phyloP scores from a whole-genome alignment of 2,797 vertebrate genomes.

The Bryconaethiops microstoma region DNA sequence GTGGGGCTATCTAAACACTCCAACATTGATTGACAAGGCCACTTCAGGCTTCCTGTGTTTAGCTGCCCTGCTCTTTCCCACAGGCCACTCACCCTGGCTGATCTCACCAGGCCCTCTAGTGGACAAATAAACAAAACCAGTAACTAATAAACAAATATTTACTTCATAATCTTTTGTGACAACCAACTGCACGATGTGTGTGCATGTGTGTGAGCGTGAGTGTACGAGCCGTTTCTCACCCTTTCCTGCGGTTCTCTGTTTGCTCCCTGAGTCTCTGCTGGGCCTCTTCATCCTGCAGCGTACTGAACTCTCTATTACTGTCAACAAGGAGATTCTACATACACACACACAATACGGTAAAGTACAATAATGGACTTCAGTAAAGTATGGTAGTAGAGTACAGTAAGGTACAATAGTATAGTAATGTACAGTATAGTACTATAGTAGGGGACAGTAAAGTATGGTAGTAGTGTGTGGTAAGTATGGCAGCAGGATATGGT shows the following conservation, averaged over 20 bases:
- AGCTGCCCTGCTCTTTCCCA: conserved; percentile 61
- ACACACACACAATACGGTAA: too few relatives aligned
- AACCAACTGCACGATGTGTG: background rate
- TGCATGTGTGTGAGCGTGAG: background rate
- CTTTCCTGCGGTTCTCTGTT: conserved; percentile 69
- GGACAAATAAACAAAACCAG: conserved; percentile 32
- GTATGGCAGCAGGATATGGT: too few relatives aligned
- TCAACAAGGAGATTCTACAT: conserved; percentile 79
- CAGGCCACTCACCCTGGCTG: conserved; percentile 45
- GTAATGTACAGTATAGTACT: background rate
- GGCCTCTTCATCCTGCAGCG: conserved; percentile 70
- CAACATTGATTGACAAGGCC: conserved; percentile 81
- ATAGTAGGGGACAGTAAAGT: background rate
- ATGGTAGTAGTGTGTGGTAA: background rate
- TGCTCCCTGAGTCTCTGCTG: conserved; percentile 74
- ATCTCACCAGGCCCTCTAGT: conserved; percentile 62
- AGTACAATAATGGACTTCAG: background rate
- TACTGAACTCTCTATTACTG: conserved; percentile 75
- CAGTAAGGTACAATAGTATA: background rate
- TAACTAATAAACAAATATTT: background rate
- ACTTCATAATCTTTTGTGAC: too few relatives aligned
- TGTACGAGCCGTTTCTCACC: conserved; percentile 56
- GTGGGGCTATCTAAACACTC: conserved; percentile 71
- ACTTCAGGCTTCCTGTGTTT: conserved; percentile 80
- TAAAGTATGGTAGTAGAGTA: background rate